Percentiles rank a stretch among this genome's conserved stretches.
Conservation (phyloP, 1,140 invertebrate genomes). For the Nixonia krombeini region DNA sequence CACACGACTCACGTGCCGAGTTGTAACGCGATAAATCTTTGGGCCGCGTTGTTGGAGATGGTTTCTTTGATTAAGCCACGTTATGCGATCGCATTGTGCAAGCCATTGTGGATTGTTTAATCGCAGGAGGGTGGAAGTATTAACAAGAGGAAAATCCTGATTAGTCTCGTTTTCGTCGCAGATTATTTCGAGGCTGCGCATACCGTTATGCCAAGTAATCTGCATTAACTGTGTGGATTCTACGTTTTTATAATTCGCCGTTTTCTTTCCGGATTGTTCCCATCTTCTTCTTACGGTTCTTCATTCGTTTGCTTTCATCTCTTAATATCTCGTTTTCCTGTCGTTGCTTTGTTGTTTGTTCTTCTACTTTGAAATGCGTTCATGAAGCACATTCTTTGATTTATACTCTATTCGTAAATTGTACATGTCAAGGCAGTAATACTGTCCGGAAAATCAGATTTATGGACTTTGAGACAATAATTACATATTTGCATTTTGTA, state of each 20-base stretch:
- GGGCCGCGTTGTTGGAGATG: too few species aligned
- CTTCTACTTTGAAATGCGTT: neutral
- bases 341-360: too few species aligned
- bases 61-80: too few species aligned
- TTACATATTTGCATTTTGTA: too few species aligned
- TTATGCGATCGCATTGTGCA: too few species aligned
- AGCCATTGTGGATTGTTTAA: too few species aligned
- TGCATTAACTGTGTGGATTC: neutral
- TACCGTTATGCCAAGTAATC: conserved; percentile 16
- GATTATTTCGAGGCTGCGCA: conserved; percentile 24
- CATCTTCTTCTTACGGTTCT: neutral
- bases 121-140: conserved; percentile 25
- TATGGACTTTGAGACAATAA: too few species aligned
- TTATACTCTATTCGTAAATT: neutral
- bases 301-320: neutral
- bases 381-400: neutral
- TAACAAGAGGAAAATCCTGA: conserved; percentile 35
- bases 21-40: too few species aligned
- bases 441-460: too few species aligned
- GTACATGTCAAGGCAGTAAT: too few species aligned
- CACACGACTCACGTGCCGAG: too few species aligned
- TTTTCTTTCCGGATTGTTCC: neutral
- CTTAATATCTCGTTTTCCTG: neutral
- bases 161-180: conserved; percentile 29
- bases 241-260: neutral